Percentiles rank a stretch among this genome's conserved stretches.
These are phyloP conservation scores for Eonycteris spelaea DNA, from an alignment of 2,113 vertebrate species.

Conservation along the genomic window DNA sequence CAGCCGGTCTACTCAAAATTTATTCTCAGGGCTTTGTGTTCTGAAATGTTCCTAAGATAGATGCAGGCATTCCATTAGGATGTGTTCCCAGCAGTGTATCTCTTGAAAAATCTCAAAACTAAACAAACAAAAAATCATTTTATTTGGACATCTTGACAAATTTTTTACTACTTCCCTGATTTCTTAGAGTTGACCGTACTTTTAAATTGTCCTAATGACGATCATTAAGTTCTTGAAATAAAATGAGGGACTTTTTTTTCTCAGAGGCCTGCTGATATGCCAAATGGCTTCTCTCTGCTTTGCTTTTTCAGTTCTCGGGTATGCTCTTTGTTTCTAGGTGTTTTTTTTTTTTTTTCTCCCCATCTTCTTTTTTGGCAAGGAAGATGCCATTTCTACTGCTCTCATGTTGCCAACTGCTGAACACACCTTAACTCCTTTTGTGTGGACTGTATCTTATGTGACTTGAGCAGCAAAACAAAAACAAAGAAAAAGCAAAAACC, in stretches of 20 bases:
- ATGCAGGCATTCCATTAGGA: background rate
- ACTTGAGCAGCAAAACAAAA: background rate
- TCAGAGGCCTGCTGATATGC: background rate
- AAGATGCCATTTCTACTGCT: background rate
- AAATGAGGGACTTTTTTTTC: background rate
- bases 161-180: background rate
- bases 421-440: background rate
- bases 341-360: too few relatives aligned
- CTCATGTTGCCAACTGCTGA: background rate
- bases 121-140: background rate
- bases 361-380: background rate
- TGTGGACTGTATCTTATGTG: background rate
- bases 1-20: background rate
- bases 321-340: background rate
- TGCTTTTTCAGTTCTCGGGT: background rate
- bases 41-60: background rate
- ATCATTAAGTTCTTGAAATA: background rate
- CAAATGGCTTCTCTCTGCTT: background rate
- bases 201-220: background rate
- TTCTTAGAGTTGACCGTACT: background rate
- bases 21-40: constrained; percentile 18
- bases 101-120: background rate
- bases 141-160: background rate
- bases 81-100: background rate
- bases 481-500: too few relatives aligned